These are phyloP conservation scores for Neofelis nebulosa DNA, from an alignment of 2,113 vertebrate genomes.

Conservation along the genomic window DNA sequence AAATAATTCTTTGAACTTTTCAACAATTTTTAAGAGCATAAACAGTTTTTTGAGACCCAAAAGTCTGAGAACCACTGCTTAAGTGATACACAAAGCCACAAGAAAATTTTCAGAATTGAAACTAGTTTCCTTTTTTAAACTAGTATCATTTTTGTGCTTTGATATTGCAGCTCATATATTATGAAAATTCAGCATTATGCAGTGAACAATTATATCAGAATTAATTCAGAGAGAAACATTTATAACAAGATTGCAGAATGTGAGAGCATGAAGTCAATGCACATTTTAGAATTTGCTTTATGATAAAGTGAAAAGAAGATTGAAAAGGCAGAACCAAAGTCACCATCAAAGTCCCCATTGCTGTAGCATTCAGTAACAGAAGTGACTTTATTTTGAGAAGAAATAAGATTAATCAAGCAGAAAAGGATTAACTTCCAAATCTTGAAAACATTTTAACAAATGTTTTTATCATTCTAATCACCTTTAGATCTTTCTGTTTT, in stretches of 20 bases:
- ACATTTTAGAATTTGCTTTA: constrained; percentile 41
- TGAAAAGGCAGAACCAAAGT: constrained; percentile 26
- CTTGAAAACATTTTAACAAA: constrained; percentile 16
- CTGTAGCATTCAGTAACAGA: not conserved
- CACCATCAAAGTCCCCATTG: not conserved
- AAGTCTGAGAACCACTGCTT: not conserved
- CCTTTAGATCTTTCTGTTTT: not conserved
- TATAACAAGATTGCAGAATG: constrained; percentile 50
- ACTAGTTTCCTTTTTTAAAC: constrained; percentile 61
- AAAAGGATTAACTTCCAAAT: constrained; percentile 11
- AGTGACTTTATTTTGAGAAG: not conserved
- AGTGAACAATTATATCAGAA: constrained; percentile 58
- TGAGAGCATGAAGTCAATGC: not conserved
- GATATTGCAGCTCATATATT: constrained; percentile 61
- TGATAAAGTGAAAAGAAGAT: not conserved
- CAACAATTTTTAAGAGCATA: not conserved
- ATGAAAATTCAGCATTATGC: constrained; percentile 69
- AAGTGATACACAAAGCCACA: constrained; percentile 48
- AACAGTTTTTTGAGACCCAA: not conserved
- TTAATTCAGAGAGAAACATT: constrained; percentile 67
- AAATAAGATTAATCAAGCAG: not conserved
- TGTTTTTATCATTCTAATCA: constrained; percentile 24
- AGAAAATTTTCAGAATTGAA: constrained; percentile 54
- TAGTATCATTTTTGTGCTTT: constrained; percentile 56
- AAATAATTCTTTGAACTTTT: not conserved